Evolutionary conservation across 2,113 vertebrate species (phyloP), one percentile per base, ranked within the genome.

Genomic region (Oryzias celebensis): DNA sequence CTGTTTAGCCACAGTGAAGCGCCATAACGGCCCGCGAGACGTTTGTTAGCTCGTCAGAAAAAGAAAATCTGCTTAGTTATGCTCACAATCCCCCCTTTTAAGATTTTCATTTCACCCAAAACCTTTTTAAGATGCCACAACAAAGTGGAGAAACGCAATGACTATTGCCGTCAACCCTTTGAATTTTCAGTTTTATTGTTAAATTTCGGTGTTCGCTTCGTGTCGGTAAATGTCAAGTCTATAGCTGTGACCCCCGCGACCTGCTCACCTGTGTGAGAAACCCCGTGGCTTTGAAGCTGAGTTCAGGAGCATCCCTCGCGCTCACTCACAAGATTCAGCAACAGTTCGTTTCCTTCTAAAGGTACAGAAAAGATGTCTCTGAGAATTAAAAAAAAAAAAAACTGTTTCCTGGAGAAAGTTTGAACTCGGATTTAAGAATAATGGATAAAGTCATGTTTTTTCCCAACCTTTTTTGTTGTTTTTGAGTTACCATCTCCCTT

Each of bases 401-500:
- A 12, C 36, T 12, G 10, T 36, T 36, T 36, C 8, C 8, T 8
- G 8, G 7, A 36, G 8, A 36, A 36, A 36, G 36, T 12, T 4
- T 28, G 26, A 28, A 28, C 26, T 28, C 26, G 3, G 26, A 28
- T 36, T 8, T 12, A 36, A 36, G 36, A 36, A 12, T 36, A 36
- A 36, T 20, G 20, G 20, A 20, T 20, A 20, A 20, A 20, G 20
- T 20, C 20, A 20, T 42, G 69, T 66, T 68, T 58, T 49, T 71
- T 43, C 31, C 63, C 62, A 65, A 60, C 58, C 28, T 50, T 60
- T 62, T 50, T 65, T 16, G 22, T 24, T 14, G 54, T 62, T 52
- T 44, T 59, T 62, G 58, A 44, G 28, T 68, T 76, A 72, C 78
- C 72, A 71, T 76, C 76, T 75, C 71, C 7, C 51, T 68, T 66